Percentiles rank a stretch among this genome's conserved stretches.
Evolutionary conservation across 2,888 invertebrate species (phyloP).

Genomic region (Mylabris sibirica): DNA sequence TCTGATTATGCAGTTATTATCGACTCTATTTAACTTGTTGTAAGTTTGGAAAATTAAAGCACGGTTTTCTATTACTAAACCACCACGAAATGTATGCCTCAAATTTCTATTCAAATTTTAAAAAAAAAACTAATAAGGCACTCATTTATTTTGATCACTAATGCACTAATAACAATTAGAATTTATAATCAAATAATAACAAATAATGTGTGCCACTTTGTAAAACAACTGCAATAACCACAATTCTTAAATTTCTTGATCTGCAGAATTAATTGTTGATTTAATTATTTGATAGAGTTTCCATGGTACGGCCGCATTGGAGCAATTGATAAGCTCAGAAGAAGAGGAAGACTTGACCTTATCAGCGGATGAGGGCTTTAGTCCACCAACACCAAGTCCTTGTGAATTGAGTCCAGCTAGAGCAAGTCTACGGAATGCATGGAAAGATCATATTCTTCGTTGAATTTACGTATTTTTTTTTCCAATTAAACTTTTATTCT

Average conservation of each 20-base stretch:
- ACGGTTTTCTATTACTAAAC: constrained; percentile 23
- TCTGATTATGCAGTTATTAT: constrained; percentile 43
- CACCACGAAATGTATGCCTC: constrained; percentile 1
- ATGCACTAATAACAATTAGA: constrained; percentile 11
- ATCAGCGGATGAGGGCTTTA: constrained; percentile 60
- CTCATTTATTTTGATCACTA: constrained; percentile 7
- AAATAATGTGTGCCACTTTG: constrained; percentile 9
- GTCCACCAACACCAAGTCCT: constrained; percentile 61
- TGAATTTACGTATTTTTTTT: constrained; percentile 28
- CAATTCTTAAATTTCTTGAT: neutral
- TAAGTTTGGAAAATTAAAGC: constrained; percentile 39
- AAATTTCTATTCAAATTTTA: neutral
- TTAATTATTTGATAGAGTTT: constrained; percentile 54
- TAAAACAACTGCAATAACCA: neutral
- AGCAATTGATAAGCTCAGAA: constrained; percentile 55
- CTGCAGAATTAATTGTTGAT: neutral
- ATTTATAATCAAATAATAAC: constrained; percentile 2
- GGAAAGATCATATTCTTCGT: constrained; percentile 53
- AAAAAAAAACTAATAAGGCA: neutral
- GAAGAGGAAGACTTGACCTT: constrained; percentile 60
- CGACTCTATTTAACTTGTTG: constrained; percentile 44
- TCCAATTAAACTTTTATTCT: constrained; percentile 9
- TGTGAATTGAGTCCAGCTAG: constrained; percentile 58
- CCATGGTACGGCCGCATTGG: constrained; percentile 61
- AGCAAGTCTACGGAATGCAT: constrained; percentile 52